phyloP scores from a whole-genome alignment of 2,797 vertebrate species.

The Aerospiza tachiro region DNA sequence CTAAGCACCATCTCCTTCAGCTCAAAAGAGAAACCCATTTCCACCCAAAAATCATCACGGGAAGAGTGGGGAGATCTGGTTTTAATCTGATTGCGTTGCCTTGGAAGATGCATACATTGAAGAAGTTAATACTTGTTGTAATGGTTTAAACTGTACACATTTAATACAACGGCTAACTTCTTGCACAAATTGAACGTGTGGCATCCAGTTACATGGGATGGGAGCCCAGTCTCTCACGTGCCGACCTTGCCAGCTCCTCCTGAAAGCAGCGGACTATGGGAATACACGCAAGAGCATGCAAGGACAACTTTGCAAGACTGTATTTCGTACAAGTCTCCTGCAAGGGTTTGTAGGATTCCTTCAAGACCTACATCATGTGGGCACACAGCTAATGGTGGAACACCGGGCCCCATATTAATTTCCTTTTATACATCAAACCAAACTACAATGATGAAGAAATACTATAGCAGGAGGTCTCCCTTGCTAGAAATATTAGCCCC shows the following conservation, averaged over 20 bases:
- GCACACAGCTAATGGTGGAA: background rate
- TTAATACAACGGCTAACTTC: background rate
- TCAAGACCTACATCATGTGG: accelerated
- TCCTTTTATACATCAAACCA: background rate
- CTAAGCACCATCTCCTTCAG: background rate
- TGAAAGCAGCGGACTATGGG: background rate
- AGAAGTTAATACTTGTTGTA: background rate
- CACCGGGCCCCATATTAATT: background rate
- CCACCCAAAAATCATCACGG: background rate
- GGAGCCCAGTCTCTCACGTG: background rate
- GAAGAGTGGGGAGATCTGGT: background rate
- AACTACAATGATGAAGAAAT: background rate
- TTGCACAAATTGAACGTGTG: accelerated
- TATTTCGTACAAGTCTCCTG: background rate
- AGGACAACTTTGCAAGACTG: background rate
- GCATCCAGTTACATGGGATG: background rate
- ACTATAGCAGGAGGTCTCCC: background rate
- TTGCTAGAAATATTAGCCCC: background rate
- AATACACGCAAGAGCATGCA: accelerated
- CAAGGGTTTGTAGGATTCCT: background rate
- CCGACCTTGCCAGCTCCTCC: background rate
- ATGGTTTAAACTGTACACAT: accelerated
- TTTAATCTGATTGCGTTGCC: background rate
- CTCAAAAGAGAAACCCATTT: background rate
- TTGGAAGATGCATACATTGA: background rate